These are phyloP conservation scores for Nothobranchius furzeri DNA, from an alignment of 2,113 vertebrate species.

Conservation along the genomic window DNA sequence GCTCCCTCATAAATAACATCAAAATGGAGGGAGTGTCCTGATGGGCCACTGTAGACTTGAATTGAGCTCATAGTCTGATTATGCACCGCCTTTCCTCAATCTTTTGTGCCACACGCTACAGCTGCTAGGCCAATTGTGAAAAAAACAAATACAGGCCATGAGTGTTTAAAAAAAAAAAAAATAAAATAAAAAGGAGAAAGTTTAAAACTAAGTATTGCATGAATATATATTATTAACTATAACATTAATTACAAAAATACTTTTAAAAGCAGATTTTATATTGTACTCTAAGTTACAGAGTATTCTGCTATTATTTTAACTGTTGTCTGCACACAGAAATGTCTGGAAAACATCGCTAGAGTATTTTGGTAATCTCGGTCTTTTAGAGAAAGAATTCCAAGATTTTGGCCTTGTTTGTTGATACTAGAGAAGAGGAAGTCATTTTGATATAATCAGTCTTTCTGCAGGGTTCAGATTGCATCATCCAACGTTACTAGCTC, in stretches of 20 bases:
- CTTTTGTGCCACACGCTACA: constrained; percentile 60
- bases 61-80: constrained; percentile 60
- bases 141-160: constrained; percentile 23
- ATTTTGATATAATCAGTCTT: constrained; percentile 6
- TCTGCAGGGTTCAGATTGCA: neutral
- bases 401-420: neutral
- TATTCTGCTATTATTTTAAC: neutral
- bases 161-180: constrained; percentile 12
- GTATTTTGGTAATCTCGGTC: neutral
- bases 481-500: neutral
- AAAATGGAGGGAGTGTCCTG: constrained; percentile 77
- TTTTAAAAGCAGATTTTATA: too few species aligned
- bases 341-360: neutral
- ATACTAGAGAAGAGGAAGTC: neutral
- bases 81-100: constrained; percentile 55
- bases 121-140: constrained; percentile 53
- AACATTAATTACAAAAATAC: neutral
- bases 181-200: neutral
- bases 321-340: neutral
- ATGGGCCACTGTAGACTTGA: constrained; percentile 71
- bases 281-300: neutral
- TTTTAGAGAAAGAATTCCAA: neutral
- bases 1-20: constrained; percentile 81
- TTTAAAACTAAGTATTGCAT: neutral
- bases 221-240: neutral